phyloP scores from a whole-genome alignment of 53 echinoderm and acorn worm species.

The Henricia sp. region DNA sequence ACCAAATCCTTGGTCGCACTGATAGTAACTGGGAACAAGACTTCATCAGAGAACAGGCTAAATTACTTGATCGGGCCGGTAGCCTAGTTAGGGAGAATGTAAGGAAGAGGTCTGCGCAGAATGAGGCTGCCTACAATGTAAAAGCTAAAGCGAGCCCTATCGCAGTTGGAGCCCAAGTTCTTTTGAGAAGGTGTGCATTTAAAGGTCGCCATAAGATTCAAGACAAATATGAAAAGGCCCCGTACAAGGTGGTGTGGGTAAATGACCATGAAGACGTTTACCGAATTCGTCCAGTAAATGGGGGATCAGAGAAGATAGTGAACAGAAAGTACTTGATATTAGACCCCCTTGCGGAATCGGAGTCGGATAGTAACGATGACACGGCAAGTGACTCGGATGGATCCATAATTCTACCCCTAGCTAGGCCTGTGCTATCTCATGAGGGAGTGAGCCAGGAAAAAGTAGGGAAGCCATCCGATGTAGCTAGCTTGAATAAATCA shows the following conservation, averaged over 20 bases:
- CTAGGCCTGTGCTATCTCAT: slow-evolving; percentile 17
- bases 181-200: slow-evolving; percentile 60
- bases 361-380: neutral
- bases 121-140: slow-evolving; percentile 5
- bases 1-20: slow-evolving; percentile 1
- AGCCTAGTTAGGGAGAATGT: neutral
- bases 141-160: neutral
- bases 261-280: slow-evolving; percentile 48
- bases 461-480: slow-evolving; percentile 23
- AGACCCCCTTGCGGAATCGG: slow-evolving; percentile 21
- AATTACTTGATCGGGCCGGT: neutral
- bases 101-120: neutral
- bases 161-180: slow-evolving; percentile 17
- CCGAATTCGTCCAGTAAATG: slow-evolving; percentile 60
- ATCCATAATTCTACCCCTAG: neutral
- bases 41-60: neutral
- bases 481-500: neutral
- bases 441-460: slow-evolving; percentile 4
- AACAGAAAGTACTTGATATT: slow-evolving; percentile 50
- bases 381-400: neutral
- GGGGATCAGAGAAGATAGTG: slow-evolving; percentile 54
- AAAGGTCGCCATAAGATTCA: slow-evolving; percentile 62
- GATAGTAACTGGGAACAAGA: neutral
- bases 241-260: slow-evolving; percentile 45
- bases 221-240: slow-evolving; percentile 58